These are phyloP conservation scores for Scotopteryx bipunctaria DNA, from an alignment of 2,888 invertebrate species.

Conservation along the genomic window DNA sequence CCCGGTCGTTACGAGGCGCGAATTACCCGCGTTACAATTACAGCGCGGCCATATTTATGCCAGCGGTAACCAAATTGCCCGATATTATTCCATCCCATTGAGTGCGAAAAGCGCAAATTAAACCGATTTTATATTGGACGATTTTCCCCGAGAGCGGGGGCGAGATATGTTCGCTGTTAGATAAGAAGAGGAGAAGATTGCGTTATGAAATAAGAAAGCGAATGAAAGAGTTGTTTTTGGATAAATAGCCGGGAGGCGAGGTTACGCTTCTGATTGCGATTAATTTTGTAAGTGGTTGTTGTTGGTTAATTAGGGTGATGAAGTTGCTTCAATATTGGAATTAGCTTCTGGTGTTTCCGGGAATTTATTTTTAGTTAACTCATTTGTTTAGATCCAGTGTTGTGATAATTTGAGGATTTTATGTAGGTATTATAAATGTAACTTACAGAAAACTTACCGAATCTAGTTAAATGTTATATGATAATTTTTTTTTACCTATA, in stretches of 20 bases:
- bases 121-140: slow-evolving; percentile 84
- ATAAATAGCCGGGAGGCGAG: slow-evolving; percentile 52
- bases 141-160: slow-evolving; percentile 78
- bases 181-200: slow-evolving; percentile 80
- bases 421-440: too few relatives aligned
- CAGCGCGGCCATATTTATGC: slow-evolving; percentile 82
- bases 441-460: too few relatives aligned
- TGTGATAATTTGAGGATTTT: too few relatives aligned
- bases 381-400: neutral
- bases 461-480: too few relatives aligned
- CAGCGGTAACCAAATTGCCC: slow-evolving; percentile 83
- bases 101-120: slow-evolving; percentile 84
- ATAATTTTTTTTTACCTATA: too few relatives aligned
- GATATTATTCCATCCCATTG: slow-evolving; percentile 84
- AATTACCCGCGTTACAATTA: slow-evolving; percentile 82
- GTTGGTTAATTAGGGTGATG: slow-evolving; percentile 42
- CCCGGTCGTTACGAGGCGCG: slow-evolving; percentile 81
- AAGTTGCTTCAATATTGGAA: slow-evolving; percentile 26
- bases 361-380: slow-evolving; percentile 16
- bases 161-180: slow-evolving; percentile 80
- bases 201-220: slow-evolving; percentile 82
- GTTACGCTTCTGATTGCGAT: slow-evolving; percentile 59
- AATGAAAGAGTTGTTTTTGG: slow-evolving; percentile 76
- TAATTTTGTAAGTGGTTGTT: slow-evolving; percentile 49
- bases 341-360: slow-evolving; percentile 8